Evolutionary conservation across 2,888 invertebrate species (phyloP).

Genomic region (Catocala sponsa): DNA sequence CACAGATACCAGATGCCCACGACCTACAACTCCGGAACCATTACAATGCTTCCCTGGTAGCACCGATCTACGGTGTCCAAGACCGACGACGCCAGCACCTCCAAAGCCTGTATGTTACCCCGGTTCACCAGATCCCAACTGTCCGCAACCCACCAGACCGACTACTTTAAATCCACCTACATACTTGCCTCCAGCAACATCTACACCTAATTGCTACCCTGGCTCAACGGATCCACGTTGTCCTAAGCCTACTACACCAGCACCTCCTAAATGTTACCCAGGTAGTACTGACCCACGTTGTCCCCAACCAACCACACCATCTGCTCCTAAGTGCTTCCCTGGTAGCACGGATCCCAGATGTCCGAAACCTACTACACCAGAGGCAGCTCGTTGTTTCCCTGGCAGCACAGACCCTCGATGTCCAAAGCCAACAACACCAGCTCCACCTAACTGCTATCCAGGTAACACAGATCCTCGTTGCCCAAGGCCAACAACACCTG

Average conservation of each 20-base stretch:
- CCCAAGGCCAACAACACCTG: slow-evolving; percentile 36
- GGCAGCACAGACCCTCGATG: slow-evolving; percentile 56
- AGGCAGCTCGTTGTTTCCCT: slow-evolving; percentile 48
- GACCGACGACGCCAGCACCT: slow-evolving; percentile 44
- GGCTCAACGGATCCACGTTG: slow-evolving; percentile 17
- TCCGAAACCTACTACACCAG: slow-evolving; percentile 47
- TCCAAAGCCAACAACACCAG: too few species aligned
- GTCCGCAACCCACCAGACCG: slow-evolving; percentile 43
- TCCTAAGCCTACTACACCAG: slow-evolving; percentile 26
- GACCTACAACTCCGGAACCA: slow-evolving; percentile 51
- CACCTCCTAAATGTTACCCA: slow-evolving; percentile 21
- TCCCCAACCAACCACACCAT: slow-evolving; percentile 25
- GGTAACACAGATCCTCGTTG: slow-evolving; percentile 40
- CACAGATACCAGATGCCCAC: slow-evolving; percentile 51
- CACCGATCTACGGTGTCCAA: slow-evolving; percentile 53
- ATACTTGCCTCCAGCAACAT: slow-evolving; percentile 43
- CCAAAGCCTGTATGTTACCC: slow-evolving; percentile 55
- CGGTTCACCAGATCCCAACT: slow-evolving; percentile 54
- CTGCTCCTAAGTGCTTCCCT: slow-evolving; percentile 21
- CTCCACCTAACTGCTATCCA: slow-evolving; percentile 48
- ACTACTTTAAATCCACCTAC: slow-evolving; percentile 37
- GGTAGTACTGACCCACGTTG: slow-evolving; percentile 23
- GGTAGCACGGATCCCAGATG: slow-evolving; percentile 36
- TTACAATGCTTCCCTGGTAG: slow-evolving; percentile 64
- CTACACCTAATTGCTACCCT: slow-evolving; percentile 46